Base-by-base conservation (phyloP, 2,888 invertebrate genomes). In the Nymphalis polychloros region DNA sequence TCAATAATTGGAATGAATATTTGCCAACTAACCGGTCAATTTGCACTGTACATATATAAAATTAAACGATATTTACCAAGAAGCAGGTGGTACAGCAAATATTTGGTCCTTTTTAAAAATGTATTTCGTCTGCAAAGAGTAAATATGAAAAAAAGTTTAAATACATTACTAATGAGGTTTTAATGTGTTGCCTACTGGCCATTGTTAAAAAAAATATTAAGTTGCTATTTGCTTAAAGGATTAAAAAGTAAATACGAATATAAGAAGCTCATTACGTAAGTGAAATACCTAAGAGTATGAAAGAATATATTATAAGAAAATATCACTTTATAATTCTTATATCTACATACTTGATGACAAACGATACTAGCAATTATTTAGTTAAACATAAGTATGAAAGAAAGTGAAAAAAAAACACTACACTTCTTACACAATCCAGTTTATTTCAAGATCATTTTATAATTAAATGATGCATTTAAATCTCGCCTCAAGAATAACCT, bases 161-260 rank as follows among this genome's bases (percentile, higher is more conserved):
- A 67, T 69, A 73, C 73, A 74, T 66, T 67, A 63, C 72, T 78
- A 77, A 77, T 76, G 76, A 76, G 76, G 60, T 72, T 73, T 76
- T 77, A 74, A 77, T 77, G 77, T 73, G 75, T 72, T 69, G 59
- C 63, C 70, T 67, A 70, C 66, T 66, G 69, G 61, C 67, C 61
- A 64, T 66, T 63, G 68, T 64, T 31, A 31, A 64, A 68, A 70
- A 64, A 64, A 62, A 61, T 62, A 50, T 67, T 66, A 53, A 62
- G 47, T 47, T 31, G 23, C 1, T 59, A 19, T 68, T 67, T 57
- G 57, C n/a, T 49, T 20, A 31, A 62, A 53, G 20, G 57, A 55
- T 17, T 48, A 23, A 16, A 59, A 57, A 48, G 35, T 63, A 67
- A 66, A 66, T 60, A 60, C 35, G 49, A 10, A 53, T 13, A 23